A percentile compares a stretch with the other conserved stretches of the same genome.
These are phyloP conservation scores for Thalassarche chlororhynchos DNA, from an alignment of 2,113 vertebrate species.

Conservation along the genomic window DNA sequence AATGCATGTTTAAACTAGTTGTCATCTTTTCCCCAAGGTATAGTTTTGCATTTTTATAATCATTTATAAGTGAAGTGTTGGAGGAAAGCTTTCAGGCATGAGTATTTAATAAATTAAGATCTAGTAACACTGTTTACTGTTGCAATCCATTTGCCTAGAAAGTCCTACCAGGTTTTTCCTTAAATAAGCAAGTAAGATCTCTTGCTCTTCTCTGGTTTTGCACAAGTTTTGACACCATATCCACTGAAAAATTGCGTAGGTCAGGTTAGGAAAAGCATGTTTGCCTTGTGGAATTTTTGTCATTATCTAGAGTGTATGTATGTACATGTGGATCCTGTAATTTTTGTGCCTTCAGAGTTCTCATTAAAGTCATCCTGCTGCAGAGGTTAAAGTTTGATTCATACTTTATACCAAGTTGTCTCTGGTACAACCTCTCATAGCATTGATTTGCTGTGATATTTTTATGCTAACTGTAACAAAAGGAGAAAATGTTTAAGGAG, in stretches of 20 bases:
- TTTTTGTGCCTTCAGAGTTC: not conserved
- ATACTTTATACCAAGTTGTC: not conserved
- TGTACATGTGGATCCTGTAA: not conserved
- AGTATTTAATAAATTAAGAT: not conserved
- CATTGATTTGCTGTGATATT: not conserved
- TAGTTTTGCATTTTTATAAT: not conserved
- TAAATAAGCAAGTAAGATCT: not conserved
- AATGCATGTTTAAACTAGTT: not conserved
- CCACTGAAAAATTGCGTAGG: not conserved
- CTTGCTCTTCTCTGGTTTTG: not conserved
- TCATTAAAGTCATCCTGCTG: not conserved
- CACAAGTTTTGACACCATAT: not conserved
- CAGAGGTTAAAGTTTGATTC: not conserved
- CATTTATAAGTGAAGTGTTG: not conserved
- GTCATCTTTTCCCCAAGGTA: not conserved
- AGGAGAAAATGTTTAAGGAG: not conserved
- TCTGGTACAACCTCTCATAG: not conserved
- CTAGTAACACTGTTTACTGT: not conserved
- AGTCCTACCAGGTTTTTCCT: not conserved
- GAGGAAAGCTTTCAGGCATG: not conserved
- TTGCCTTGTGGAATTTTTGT: not conserved
- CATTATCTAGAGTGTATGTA: not conserved
- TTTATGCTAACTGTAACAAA: not conserved
- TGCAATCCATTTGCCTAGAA: not conserved
- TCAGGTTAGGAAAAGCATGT: not conserved